phyloP scores from a whole-genome alignment of 2,113 vertebrate species.

The Gnathonemus longibarbis region DNA sequence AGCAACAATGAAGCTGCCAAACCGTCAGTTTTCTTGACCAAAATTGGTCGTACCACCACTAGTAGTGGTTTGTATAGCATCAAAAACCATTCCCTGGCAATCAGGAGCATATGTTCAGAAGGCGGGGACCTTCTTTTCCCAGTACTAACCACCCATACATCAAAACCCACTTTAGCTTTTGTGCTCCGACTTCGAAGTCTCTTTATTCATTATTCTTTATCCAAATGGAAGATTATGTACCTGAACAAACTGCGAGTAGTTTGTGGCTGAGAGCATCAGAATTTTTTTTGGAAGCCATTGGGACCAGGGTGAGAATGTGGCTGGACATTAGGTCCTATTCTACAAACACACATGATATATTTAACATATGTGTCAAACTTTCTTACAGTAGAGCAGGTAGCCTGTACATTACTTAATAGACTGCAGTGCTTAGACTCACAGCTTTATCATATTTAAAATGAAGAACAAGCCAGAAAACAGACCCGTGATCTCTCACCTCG shows the following conservation, averaged over 20 bases:
- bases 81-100: not conserved
- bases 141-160: not conserved
- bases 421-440: not conserved
- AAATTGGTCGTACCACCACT: not conserved
- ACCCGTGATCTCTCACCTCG: not conserved
- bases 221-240: not conserved
- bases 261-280: not conserved
- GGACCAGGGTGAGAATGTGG: not conserved
- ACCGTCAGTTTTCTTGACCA: not conserved
- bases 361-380: not conserved
- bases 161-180: not conserved
- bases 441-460: not conserved
- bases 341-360: not conserved
- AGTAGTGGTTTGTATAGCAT: not conserved
- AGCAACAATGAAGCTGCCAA: not conserved
- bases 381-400: not conserved
- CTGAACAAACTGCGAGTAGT: not conserved
- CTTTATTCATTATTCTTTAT: not conserved
- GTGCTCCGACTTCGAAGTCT: not conserved
- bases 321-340: not conserved
- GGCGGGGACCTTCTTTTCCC: not conserved
- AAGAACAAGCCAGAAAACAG: not conserved
- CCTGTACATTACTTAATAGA: not conserved
- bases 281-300: not conserved
- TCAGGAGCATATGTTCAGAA: not conserved